Evolutionary conservation across 2,888 invertebrate species (phyloP), one percentile per base, ranked within the genome.

Genomic region (Dryocosmus kuriphilus): DNA sequence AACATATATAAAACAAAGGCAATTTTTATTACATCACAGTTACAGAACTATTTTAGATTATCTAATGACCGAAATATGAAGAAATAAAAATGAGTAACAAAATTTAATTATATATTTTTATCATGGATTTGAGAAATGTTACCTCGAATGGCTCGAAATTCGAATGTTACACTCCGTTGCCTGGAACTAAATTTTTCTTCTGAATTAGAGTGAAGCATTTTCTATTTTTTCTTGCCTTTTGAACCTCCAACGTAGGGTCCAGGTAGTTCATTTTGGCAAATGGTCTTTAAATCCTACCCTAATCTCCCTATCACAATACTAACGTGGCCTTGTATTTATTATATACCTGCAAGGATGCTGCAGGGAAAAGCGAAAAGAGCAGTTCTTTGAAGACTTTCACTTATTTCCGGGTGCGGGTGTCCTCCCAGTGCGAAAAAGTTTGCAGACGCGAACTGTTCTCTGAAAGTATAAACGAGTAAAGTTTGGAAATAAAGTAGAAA

Each of bases 311-410:
- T 22, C n/a, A 55, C 9, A 55, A 55, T 55, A 55, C 51, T n/a
- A 55, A n/a, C 9, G n/a, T 22, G 51, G n/a, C 51, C 51, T 55
- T 55, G n/a, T 55, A n/a, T 11, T 55, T 55, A 41, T 5, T 9
- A 55, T 19, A 55, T 22, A 19, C 51, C 19, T 55, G 51, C n/a
- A 8, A 8, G n/a, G 51, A 55, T 22, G 19, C n/a, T 55, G 51
- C 7, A 22, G 51, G 51, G 51, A 41, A 41, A 41, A 41, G 14
- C 14, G 51, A 55, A 55, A n/a, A n/a, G 51, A 1, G 51, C 51
- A 55, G n/a, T n/a, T n/a, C 51, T 55, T 55, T 19, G 51, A 55
- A 55, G n/a, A 55, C 51, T 55, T 55, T 55, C 51, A n/a, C 51
- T 55, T 55, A 55, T n/a, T 55, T 22, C 38, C 9, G 7, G 9